Percentiles rank a stretch among this genome's conserved stretches.
These are phyloP conservation scores for Ranitomeya variabilis DNA, from an alignment of 2,113 vertebrate species.

Conservation along the genomic window DNA sequence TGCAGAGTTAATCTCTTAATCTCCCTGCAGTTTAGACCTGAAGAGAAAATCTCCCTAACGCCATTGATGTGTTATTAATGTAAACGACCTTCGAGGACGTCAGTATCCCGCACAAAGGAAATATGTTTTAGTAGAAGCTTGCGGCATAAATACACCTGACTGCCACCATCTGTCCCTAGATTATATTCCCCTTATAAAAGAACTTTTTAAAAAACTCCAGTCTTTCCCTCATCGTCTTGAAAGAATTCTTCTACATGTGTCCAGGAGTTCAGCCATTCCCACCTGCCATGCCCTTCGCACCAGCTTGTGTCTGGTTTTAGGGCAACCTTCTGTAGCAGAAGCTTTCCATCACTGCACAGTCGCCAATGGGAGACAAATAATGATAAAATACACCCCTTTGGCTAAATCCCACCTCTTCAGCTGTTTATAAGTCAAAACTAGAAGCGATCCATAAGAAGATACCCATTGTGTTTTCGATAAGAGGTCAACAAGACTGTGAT, in stretches of 20 bases:
- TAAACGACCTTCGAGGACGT: conserved; percentile 43
- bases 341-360: neutral
- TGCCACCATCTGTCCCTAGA: conserved; percentile 12
- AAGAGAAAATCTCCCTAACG: conserved; percentile 27
- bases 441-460: no score
- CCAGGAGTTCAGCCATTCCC: neutral
- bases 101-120: neutral
- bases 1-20: conserved; percentile 34
- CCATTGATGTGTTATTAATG: conserved; percentile 45
- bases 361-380: no score
- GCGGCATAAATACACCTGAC: conserved; percentile 26
- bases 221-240: neutral
- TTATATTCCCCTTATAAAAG: neutral
- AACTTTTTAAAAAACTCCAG: neutral
- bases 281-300: neutral
- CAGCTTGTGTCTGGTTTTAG: neutral
- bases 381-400: no score
- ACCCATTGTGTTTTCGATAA: no score
- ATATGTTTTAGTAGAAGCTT: conserved; percentile 4
- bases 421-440: no score
- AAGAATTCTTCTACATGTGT: neutral
- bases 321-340: neutral
- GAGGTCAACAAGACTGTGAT: no score
- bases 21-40: conserved; percentile 14
- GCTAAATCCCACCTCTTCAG: no score